These are phyloP conservation scores for Scylla paramamosain DNA, from an alignment of 1,140 invertebrate species.

Conservation along the genomic window DNA sequence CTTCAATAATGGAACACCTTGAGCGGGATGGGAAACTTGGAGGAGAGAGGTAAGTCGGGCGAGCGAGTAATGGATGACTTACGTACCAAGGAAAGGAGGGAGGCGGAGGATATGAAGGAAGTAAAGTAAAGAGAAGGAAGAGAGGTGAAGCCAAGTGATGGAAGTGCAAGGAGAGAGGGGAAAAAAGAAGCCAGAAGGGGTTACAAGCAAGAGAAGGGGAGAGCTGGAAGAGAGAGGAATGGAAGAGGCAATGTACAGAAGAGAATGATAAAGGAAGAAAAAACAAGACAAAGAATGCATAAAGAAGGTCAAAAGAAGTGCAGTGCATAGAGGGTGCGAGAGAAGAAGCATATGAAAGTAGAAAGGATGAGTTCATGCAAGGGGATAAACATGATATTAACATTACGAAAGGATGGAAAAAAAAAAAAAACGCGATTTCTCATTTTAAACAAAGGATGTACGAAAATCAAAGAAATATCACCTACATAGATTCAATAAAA, in stretches of 20 bases:
- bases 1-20: conserved; percentile 22
- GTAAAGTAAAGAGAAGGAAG: conserved; percentile 4
- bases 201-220: not conserved
- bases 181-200: not conserved
- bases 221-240: not conserved
- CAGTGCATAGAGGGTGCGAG: not conserved
- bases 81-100: not conserved
- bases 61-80: conserved; percentile 13
- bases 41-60: not conserved
- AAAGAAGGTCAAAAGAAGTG: not conserved
- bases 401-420: too few relatives aligned
- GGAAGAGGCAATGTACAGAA: not conserved
- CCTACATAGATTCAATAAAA: too few relatives aligned
- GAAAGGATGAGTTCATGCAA: not conserved
- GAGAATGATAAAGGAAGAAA: too few relatives aligned
- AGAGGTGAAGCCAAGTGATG: not conserved
- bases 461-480: too few relatives aligned
- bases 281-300: not conserved
- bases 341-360: not conserved
- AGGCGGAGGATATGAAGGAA: not conserved
- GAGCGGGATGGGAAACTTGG: not conserved
- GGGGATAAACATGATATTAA: not conserved
- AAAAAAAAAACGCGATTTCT: not conserved
- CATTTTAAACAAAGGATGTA: too few relatives aligned
- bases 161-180: not conserved